Conservation (phyloP, 1,140 invertebrate genomes). For the Pararge aegeria region DNA sequence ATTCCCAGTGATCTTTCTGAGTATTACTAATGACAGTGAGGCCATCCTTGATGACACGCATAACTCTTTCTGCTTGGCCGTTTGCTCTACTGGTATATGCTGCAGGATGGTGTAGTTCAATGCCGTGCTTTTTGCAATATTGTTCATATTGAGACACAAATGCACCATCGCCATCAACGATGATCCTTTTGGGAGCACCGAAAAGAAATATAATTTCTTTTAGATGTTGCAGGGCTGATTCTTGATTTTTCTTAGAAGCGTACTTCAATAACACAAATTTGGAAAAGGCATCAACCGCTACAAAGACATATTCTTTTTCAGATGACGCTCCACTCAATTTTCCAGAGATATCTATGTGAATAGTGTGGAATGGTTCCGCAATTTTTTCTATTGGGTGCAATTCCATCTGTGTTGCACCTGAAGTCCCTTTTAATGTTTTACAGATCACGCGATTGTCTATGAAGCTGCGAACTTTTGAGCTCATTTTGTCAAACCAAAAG, state of each 20-base stretch:
- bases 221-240: slow-evolving; percentile 29
- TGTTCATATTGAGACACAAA: slow-evolving; percentile 40
- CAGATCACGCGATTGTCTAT: slow-evolving; percentile 38
- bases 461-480: slow-evolving; percentile 22
- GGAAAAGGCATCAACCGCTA: slow-evolving; percentile 53
- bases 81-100: slow-evolving; percentile 41
- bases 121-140: slow-evolving; percentile 30
- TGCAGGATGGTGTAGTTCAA: slow-evolving; percentile 30
- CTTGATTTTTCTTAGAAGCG: slow-evolving; percentile 31
- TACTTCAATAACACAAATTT: slow-evolving; percentile 38
- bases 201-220: slow-evolving; percentile 38
- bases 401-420: too few species aligned
- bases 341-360: slow-evolving; percentile 44
- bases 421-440: slow-evolving; percentile 28
- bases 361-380: slow-evolving; percentile 32
- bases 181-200: slow-evolving; percentile 40
- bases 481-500: slow-evolving; percentile 40
- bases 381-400: slow-evolving; percentile 46
- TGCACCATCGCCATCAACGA: slow-evolving; percentile 38
- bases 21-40: slow-evolving; percentile 17
- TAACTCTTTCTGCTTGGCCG: slow-evolving; percentile 39
- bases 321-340: slow-evolving; percentile 37
- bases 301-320: slow-evolving; percentile 43
- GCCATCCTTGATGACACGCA: slow-evolving; percentile 32
- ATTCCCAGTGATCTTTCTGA: slow-evolving; percentile 23